A percentile compares a stretch with the other conserved stretches of the same genome.
These are phyloP conservation scores for Aratinga solstitialis DNA, from an alignment of 2,797 vertebrate genomes.

Conservation along the genomic window DNA sequence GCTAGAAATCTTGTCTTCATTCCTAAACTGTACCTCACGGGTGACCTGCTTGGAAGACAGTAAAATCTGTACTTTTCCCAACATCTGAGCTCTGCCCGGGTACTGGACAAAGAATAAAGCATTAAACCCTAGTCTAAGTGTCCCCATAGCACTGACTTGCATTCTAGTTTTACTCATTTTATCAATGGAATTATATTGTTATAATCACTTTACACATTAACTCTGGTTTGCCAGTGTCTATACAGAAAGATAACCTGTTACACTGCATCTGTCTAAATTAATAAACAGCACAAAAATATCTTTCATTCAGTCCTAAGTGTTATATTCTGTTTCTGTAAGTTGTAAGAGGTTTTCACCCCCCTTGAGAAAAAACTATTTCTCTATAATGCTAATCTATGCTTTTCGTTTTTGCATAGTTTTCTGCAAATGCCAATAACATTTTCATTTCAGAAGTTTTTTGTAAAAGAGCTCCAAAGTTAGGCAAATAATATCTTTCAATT, in stretches of 20 bases:
- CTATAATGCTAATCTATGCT: background rate
- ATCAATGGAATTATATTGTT: background rate
- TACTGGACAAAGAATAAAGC: background rate
- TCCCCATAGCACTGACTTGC: background rate
- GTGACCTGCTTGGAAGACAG: background rate
- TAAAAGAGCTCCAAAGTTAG: background rate
- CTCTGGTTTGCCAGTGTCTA: background rate
- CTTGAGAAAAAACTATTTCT: background rate
- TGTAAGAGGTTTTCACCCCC: background rate
- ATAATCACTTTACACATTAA: background rate
- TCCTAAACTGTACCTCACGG: background rate
- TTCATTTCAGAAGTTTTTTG: background rate
- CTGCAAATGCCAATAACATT: background rate
- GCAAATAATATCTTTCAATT: background rate
- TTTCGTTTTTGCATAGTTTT: background rate
- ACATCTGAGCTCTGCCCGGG: background rate
- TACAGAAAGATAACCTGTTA: background rate
- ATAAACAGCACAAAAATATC: background rate
- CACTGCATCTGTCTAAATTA: background rate
- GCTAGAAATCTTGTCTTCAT: background rate
- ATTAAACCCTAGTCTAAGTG: background rate
- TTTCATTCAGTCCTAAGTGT: background rate
- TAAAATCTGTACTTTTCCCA: background rate
- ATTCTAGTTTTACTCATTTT: background rate
- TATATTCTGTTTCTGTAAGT: background rate